Evolutionary conservation across 2,888 invertebrate species (phyloP).

Genomic region (Brenthis ino): DNA sequence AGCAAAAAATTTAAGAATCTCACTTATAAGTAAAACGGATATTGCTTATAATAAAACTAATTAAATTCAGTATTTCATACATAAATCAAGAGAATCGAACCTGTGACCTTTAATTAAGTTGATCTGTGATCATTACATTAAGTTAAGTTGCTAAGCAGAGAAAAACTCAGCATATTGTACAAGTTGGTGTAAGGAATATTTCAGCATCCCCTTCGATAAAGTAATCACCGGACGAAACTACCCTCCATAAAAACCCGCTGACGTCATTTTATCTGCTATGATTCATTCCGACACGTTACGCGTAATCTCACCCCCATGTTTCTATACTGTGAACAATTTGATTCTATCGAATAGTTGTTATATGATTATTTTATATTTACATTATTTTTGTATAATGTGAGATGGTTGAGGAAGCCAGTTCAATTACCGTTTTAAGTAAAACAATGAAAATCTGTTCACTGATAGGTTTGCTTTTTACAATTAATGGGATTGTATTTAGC

Average conservation of each 20-base stretch:
- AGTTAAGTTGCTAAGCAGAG: no score
- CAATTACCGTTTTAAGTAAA: no score
- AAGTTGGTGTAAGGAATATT: neutral
- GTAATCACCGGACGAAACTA: constrained; percentile 24
- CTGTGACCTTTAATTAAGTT: neutral
- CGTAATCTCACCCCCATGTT: constrained; percentile 49
- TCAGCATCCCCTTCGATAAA: constrained; percentile 6
- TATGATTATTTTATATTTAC: neutral
- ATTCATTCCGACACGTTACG: constrained; percentile 59
- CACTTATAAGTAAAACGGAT: no score
- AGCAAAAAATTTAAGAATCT: no score
- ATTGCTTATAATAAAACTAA: no score
- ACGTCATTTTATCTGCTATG: constrained; percentile 51
- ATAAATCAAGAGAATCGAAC: neutral
- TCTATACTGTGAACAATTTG: constrained; percentile 15
- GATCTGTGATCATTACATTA: no score
- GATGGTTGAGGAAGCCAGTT: no score
- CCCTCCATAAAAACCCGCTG: constrained; percentile 47
- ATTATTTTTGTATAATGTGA: neutral
- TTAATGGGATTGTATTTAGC: no score
- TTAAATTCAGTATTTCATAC: neutral
- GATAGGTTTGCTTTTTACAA: no score
- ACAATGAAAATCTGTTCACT: no score
- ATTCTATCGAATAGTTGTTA: constrained; percentile 20
- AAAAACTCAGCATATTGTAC: no score